Percentiles rank a stretch among this genome's conserved stretches.
Conservation (phyloP, 2,888 invertebrate species). For the Lepetodrilus schrolli region DNA sequence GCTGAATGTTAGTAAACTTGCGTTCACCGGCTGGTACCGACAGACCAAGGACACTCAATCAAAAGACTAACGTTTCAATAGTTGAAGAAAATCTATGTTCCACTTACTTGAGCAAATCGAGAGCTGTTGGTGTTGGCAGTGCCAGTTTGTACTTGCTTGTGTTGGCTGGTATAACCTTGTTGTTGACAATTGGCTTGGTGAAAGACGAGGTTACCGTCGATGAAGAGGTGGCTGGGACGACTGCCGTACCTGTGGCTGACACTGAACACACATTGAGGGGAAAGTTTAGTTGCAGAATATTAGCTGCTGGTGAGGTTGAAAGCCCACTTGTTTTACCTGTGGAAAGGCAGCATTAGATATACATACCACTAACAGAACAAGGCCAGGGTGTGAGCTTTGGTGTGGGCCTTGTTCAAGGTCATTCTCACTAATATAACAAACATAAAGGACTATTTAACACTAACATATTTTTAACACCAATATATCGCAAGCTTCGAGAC, state of each 20-base stretch:
- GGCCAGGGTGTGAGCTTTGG: constrained; percentile 3
- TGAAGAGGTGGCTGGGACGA: constrained; percentile 39
- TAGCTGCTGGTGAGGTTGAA: constrained; percentile 72
- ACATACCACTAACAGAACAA: neutral
- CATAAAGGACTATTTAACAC: no score
- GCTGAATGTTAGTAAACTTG: no score
- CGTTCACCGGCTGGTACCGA: no score
- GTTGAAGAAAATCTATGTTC: neutral
- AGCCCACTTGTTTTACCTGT: constrained; percentile 68
- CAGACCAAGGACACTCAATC: no score
- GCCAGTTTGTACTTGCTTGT: constrained; percentile 49
- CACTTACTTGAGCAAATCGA: constrained; percentile 62
- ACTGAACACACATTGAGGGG: constrained; percentile 54
- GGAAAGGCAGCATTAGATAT: constrained; percentile 33
- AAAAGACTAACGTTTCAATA: no score
- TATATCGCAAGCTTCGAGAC: no score
- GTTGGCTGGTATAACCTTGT: constrained; percentile 32
- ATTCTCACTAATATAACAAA: no score
- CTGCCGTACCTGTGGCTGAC: constrained; percentile 36
- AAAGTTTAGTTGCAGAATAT: constrained; percentile 72
- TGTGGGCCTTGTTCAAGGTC: no score
- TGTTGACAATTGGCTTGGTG: constrained; percentile 25
- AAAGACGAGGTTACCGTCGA: constrained; percentile 43
- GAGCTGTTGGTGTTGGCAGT: constrained; percentile 48
- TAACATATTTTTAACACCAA: no score